These are phyloP conservation scores for Acleris laterana DNA, from an alignment of 2,888 invertebrate genomes.

Conservation along the genomic window DNA sequence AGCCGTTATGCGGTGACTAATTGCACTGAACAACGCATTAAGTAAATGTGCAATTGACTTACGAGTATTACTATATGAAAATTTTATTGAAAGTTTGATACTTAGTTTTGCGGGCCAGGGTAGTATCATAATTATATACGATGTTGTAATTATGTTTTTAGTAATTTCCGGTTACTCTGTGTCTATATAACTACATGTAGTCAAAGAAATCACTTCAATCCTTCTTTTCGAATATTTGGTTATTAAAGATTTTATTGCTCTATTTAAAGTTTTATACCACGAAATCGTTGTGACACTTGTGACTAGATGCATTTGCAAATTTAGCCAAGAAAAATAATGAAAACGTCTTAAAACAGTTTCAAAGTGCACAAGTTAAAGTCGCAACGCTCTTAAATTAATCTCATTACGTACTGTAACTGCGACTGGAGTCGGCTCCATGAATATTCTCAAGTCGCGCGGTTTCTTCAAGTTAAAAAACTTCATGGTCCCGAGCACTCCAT, in stretches of 20 bases:
- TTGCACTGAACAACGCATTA: constrained; percentile 2
- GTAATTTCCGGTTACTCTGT: too few relatives aligned
- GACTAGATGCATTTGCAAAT: not conserved
- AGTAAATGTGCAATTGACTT: not conserved
- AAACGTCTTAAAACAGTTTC: constrained; percentile 15
- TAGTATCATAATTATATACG: too few relatives aligned
- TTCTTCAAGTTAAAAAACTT: constrained; percentile 34
- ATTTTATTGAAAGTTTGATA: too few relatives aligned
- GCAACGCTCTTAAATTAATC: constrained; percentile 25
- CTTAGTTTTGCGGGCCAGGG: too few relatives aligned
- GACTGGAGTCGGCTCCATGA: constrained; percentile 24
- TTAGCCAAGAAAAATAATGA: constrained; percentile 7
- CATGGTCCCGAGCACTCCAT: constrained; percentile 20
- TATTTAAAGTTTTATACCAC: too few relatives aligned
- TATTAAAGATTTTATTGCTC: too few relatives aligned
- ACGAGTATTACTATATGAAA: too few relatives aligned
- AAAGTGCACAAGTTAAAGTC: constrained; percentile 28
- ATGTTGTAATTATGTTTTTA: too few relatives aligned
- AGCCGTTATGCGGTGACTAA: too few relatives aligned
- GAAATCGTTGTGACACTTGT: not conserved
- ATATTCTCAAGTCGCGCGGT: constrained; percentile 30
- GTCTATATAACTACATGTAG: too few relatives aligned
- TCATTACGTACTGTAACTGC: constrained; percentile 28
- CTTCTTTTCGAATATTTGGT: too few relatives aligned
- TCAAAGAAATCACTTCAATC: too few relatives aligned